phyloP scores from a whole-genome alignment of 1,140 invertebrate species.

The Plectrocnemia conspersa region DNA sequence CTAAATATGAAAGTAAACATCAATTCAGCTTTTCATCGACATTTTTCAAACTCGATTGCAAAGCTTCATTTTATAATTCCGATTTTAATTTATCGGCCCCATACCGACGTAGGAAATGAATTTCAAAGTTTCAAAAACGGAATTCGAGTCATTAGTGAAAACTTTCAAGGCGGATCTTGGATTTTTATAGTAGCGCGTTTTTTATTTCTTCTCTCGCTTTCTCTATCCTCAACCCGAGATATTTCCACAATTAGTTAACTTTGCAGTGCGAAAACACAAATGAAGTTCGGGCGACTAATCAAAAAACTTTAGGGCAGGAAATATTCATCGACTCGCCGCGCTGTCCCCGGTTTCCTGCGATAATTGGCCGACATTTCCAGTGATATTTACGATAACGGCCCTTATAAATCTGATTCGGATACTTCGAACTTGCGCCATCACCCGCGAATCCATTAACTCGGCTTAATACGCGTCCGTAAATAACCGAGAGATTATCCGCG shows the following conservation, averaged over 20 bases:
- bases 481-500: neutral
- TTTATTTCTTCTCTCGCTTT: conserved; percentile 15
- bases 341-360: neutral
- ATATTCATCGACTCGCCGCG: conserved; percentile 12
- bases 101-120: conserved; percentile 23
- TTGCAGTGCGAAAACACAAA: conserved; percentile 19
- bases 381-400: conserved; percentile 22
- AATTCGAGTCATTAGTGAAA: conserved; percentile 27
- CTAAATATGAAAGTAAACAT: neutral
- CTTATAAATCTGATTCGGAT: conserved; percentile 16
- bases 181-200: conserved; percentile 24
- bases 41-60: conserved; percentile 6
- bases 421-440: conserved; percentile 1
- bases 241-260: conserved; percentile 15
- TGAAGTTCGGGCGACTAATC: conserved; percentile 16
- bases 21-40: conserved; percentile 8
- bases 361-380: conserved; percentile 20
- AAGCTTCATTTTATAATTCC: conserved; percentile 14
- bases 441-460: conserved; percentile 12
- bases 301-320: conserved; percentile 15
- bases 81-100: conserved; percentile 22
- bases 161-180: conserved; percentile 26
- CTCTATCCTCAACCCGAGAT: too few relatives aligned
- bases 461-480: conserved; percentile 12
- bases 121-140: conserved; percentile 23